Conservation (phyloP, 2,888 invertebrate species). For the Xanthostigma xanthostigma region DNA sequence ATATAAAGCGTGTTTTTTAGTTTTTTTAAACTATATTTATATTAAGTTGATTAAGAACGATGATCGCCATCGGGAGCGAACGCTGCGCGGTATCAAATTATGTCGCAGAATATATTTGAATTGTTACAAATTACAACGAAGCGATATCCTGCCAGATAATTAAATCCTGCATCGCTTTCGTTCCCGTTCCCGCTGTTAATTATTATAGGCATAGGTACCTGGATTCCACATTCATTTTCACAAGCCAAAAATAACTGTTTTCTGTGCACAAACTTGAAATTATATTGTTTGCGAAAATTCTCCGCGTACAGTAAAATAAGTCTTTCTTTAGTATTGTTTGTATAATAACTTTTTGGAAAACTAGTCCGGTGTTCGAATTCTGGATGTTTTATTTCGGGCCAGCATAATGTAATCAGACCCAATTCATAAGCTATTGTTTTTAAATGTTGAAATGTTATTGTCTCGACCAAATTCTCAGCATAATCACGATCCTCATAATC, state of each 20-base stretch:
- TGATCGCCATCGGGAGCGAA: no score
- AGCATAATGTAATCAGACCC: slow-evolving; percentile 45
- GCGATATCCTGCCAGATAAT: no score
- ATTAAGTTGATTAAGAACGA: no score
- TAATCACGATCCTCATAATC: neutral
- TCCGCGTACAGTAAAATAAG: slow-evolving; percentile 57
- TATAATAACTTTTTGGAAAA: slow-evolving; percentile 50
- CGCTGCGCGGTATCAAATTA: no score
- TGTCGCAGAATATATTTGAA: no score
- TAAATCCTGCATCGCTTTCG: no score
- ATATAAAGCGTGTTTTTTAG: no score
- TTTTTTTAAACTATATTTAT: no score
- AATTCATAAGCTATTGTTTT: slow-evolving; percentile 42
- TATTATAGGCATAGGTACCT: slow-evolving; percentile 34
- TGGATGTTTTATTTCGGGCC: slow-evolving; percentile 41
- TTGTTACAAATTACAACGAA: no score
- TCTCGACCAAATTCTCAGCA: neutral
- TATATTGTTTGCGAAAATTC: slow-evolving; percentile 61
- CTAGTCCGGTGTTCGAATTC: slow-evolving; percentile 40
- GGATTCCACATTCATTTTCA: slow-evolving; percentile 62
- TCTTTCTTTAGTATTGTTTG: slow-evolving; percentile 52
- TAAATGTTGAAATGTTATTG: slow-evolving; percentile 34
- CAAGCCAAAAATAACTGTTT: slow-evolving; percentile 53
- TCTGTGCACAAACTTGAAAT: slow-evolving; percentile 38
- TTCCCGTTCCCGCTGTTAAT: neutral